Evolutionary conservation across 2,113 vertebrate species (phyloP), one percentile per base, ranked within the genome.

Genomic region (Osmerus eperlanus): DNA sequence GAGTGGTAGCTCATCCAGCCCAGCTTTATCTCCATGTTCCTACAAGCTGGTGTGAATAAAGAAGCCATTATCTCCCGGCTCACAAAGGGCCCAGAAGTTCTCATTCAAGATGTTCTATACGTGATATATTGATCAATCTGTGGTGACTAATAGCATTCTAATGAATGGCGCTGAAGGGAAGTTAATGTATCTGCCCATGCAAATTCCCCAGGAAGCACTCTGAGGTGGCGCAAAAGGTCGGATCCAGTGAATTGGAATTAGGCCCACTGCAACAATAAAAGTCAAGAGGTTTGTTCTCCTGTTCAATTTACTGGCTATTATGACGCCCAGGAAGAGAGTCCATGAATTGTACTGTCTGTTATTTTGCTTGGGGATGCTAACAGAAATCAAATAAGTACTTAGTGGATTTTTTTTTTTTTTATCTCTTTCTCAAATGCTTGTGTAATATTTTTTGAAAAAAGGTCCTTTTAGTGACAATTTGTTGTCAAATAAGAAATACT

Each of bases 71-170:
- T 96, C 94, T 95, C 92, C 81, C 81, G 90, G 85, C 88, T 92
- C 92, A 95, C 94, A 95, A 94, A 94, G 91, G 93, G 91, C 90
- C 91, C 95, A 95, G 95, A 95, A 93, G 89, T 91, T 92, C 92
- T 91, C 93, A 91, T 95, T 94, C 93, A 93, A 93, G 93, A 95
- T 91, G 94, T 93, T 94, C 92, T 93, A 93, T 95, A 93, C 93
- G 94, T 95, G 95, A 95, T 97, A 94, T 96, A 95, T 94, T 95
- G 96, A 96, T 97, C 93, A 92, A 92, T 92, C 93, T 90, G 90
- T 90, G 83, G 85, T 92, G 94, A 95, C 92, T 94, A 94, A 94
- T 92, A 89, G 90, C 66, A 82, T 92, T 87, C 93, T 95, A 94
- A 92, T 93, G 93, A 94, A 96, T 92, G 89, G 92, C 92, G 89